Conservation (phyloP, 1,140 invertebrate genomes). For the Lepidotrigona ventralis region DNA sequence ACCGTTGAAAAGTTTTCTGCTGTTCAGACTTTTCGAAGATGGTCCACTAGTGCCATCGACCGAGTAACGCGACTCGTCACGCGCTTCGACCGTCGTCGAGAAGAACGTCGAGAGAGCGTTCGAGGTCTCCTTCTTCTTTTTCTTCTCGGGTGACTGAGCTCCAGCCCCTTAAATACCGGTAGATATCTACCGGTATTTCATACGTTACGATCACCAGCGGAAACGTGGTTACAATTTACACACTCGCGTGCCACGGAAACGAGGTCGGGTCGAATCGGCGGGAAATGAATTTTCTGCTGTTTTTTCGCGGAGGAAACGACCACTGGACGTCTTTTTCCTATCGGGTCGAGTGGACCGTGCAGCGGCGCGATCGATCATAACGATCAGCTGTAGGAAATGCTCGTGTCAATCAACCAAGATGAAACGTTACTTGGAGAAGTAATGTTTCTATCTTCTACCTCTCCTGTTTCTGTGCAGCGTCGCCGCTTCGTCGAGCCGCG, state of each 20-base stretch:
- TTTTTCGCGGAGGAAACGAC: neutral
- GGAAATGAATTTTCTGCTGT: constrained; percentile 38
- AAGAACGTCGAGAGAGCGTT: neutral
- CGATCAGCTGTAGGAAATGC: constrained; percentile 19
- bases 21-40: neutral
- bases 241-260: neutral
- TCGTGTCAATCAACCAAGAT: constrained; percentile 35
- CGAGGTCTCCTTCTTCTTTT: neutral
- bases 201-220: neutral
- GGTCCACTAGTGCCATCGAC: neutral
- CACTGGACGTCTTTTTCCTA: neutral
- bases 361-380: constrained; percentile 25
- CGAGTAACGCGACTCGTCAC: neutral
- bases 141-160: neutral
- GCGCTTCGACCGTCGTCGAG: neutral
- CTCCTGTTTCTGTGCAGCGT: constrained; percentile 14
- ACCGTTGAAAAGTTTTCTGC: constrained; percentile 5
- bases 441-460: too few species aligned
- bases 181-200: neutral
- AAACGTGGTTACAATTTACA: constrained; percentile 22
- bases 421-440: constrained; percentile 20
- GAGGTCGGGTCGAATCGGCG: constrained; percentile 14
- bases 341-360: neutral
- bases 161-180: too few species aligned
- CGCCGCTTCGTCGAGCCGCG: neutral